phyloP scores from a whole-genome alignment of 2,888 invertebrate species.

The Disparrhopalites patrizii region DNA sequence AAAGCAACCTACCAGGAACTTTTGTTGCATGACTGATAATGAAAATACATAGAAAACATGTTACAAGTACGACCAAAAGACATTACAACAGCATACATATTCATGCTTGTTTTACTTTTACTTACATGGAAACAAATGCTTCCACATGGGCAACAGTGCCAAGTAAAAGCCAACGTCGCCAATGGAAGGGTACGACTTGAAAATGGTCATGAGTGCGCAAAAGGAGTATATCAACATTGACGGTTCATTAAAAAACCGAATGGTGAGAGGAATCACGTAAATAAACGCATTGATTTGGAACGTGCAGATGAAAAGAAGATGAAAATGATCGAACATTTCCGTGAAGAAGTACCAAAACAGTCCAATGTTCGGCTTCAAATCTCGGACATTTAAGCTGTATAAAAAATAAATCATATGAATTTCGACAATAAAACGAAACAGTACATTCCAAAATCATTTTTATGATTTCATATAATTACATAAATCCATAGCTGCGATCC shows the following conservation, averaged over 20 bases:
- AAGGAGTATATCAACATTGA: conserved; percentile 74
- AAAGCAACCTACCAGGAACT: conserved; percentile 86
- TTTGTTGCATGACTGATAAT: conserved; percentile 81
- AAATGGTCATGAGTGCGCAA: conserved; percentile 78
- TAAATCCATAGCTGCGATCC: conserved; percentile 72
- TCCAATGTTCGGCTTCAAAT: conserved; percentile 94
- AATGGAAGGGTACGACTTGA: conserved; percentile 94
- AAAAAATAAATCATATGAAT: neutral
- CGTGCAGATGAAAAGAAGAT: conserved; percentile 87
- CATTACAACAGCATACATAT: conserved; percentile 20
- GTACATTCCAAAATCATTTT: neutral
- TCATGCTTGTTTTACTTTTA: conserved; percentile 43
- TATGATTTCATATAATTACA: conserved; percentile 55
- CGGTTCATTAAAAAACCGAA: conserved; percentile 74
- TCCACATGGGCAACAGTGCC: conserved; percentile 85
- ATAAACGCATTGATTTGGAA: conserved; percentile 95
- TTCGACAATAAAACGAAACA: neutral
- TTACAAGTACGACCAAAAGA: neutral
- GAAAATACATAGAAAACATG: neutral
- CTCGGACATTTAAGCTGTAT: conserved; percentile 78
- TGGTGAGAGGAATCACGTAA: conserved; percentile 81
- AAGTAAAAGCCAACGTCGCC: conserved; percentile 92
- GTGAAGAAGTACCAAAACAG: conserved; percentile 99
- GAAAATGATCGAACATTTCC: conserved; percentile 99
- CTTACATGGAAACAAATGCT: conserved; percentile 81